Base-by-base conservation (phyloP, 2,113 vertebrate genomes). In the Potamarius usumacintae region DNA sequence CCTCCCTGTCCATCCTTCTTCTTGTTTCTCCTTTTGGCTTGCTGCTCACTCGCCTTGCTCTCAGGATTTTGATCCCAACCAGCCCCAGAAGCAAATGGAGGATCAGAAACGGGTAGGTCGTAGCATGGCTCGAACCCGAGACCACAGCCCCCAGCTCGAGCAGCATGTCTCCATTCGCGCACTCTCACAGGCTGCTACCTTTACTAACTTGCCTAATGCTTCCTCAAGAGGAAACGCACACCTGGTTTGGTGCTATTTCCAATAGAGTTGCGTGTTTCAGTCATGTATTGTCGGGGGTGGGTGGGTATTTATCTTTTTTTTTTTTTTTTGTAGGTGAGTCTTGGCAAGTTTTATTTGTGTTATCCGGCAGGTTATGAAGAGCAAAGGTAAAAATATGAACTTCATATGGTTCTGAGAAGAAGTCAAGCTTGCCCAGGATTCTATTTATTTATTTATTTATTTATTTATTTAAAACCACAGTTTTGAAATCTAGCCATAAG, bases 61-160 rank as follows among this genome's bases (percentile, higher is more conserved):
- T 95, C 96, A 98, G 98, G 98, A 99, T 93, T 94, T 97, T 95
- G 98, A 98, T 94, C 96, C 97, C 93, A 97, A 93, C 94, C 97
- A 96, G 94, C 97, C 97, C 6, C 96, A 97, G 97, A 97, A 98
- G 95, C 97, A 97, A 89, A 96, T 98, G 97, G 98, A 99, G 94
- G 98, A 99, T 95, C 96, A 98, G 90, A 98, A 95, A 95, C 96
- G 98, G 98, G 98, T 99, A 99, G 57, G 98, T 99, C 97, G 91
- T 88, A 22, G 34, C 79, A 83, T 53, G 10, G 69, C 71, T 25
- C 52, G 11, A 58, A 55, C 76, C 10, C 15, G 30, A 60, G 25
- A 69, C 53, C 15, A 48, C 65, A 25, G 15, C 79, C 63, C 57
- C 69, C 79, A 20, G 65, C 86, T 81, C 57, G 8, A 20, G 58